Percentiles rank a stretch among this genome's conserved stretches.
Evolutionary conservation across 2,797 vertebrate genomes (phyloP).

Genomic region (Falco peregrinus): DNA sequence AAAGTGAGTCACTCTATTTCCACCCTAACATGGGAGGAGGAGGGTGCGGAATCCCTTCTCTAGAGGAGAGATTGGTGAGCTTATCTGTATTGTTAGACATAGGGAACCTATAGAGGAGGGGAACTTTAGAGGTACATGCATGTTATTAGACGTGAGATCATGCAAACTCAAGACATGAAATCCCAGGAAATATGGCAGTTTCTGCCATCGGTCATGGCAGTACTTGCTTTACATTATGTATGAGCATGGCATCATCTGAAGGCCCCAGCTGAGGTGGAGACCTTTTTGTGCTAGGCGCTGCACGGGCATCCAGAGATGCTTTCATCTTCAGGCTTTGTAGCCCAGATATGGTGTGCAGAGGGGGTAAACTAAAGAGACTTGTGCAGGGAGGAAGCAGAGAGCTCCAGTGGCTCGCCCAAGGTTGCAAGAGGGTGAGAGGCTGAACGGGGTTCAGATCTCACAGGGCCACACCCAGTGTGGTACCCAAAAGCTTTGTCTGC

Average conservation of each 20-base stretch:
- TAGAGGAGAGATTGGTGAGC: background rate
- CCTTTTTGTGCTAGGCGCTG: background rate
- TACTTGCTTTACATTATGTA: background rate
- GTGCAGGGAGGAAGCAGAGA: background rate
- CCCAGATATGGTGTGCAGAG: background rate
- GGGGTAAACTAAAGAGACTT: background rate
- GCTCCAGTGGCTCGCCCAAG: background rate
- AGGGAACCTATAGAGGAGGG: background rate
- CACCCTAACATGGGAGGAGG: background rate
- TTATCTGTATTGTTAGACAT: background rate
- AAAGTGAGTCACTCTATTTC: background rate
- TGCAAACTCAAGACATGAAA: background rate
- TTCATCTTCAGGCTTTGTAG: background rate
- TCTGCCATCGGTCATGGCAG: rapidly evolving
- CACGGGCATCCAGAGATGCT: background rate
- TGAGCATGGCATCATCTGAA: background rate
- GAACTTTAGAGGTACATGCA: rapidly evolving
- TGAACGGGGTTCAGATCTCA: background rate
- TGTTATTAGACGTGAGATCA: background rate
- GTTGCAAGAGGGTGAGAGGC: background rate
- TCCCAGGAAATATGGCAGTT: background rate
- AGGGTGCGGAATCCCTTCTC: background rate
- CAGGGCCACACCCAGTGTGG: rapidly evolving
- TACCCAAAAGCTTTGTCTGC: background rate
- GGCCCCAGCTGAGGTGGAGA: background rate